Base-by-base conservation (phyloP, 2,888 invertebrate genomes). In the Epinotia nisella region DNA sequence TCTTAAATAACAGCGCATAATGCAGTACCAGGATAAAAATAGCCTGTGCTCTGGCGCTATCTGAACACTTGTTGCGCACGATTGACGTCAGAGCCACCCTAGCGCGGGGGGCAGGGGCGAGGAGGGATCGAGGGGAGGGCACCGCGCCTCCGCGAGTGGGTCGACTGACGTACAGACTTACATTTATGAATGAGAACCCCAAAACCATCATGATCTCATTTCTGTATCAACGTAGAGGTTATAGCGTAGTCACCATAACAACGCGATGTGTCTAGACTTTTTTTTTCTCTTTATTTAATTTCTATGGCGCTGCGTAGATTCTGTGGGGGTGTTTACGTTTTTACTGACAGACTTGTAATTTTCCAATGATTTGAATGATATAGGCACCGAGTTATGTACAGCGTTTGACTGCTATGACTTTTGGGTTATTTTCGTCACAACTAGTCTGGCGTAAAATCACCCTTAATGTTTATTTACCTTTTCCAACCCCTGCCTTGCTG, bases 21-120 rank as follows among this genome's bases (percentile, higher is more conserved):
- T 79, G 82, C 85, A 87, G 84, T 78, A 78, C 80, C 77, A 68
- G 83, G 85, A 84, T 91, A 92, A 89, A 92, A 92, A 92, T 92
- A 92, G 86, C 87, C 80, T 79, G 79, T 74, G 76, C 82, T 80
- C 78, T 75, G 82, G 85, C 83, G 84, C 83, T 84, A 85, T 85
- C 75, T 81, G 78, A 85, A 84, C 90, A 92, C 92, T 92, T 92
- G 92, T 92, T 93, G 93, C 93, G 88, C 85, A 83, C 81, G 83
- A 80, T 91, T 92, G 92, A 93, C 93, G 93, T 93, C 92, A 92
- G 82, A 79, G 78, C 87, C 88, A 85, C 81, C 82, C 79, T 84
- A 85, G 81, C 78, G 78, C 78, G 78, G 82, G 80, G 79, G 9
- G 15, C 74, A n/a, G 59, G 79, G 77, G 79, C 78, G 79, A 75